phyloP scores from a whole-genome alignment of 35 echinoderm and acorn worm species.

The Nesometra sesokonis region DNA sequence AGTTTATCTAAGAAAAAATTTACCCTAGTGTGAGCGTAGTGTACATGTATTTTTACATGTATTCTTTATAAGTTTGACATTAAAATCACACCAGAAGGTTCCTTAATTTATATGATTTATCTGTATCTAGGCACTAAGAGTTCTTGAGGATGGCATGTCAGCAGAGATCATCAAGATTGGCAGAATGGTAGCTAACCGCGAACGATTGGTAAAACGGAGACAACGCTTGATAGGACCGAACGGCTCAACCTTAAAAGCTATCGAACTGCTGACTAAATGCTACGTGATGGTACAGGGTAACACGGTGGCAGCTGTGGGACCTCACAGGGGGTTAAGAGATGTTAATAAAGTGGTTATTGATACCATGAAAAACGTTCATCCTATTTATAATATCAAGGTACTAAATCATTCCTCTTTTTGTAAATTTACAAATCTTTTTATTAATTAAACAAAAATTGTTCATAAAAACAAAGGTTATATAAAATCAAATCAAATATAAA shows the following conservation, averaged over 20 bases:
- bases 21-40: too few relatives aligned
- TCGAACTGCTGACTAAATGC: constrained; percentile 90
- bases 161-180: constrained; percentile 94
- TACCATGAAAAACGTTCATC: constrained; percentile 89
- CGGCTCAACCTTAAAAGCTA: constrained; percentile 92
- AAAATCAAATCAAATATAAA: too few relatives aligned
- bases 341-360: constrained; percentile 75
- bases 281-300: constrained; percentile 97
- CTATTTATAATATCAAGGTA: constrained; percentile 99
- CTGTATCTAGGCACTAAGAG: constrained; percentile 48
- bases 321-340: constrained; percentile 67
- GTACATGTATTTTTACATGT: too few relatives aligned
- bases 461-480: too few relatives aligned
- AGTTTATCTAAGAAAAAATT: too few relatives aligned
- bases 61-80: background rate
- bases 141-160: constrained; percentile 79
- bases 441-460: too few relatives aligned
- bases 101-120: background rate
- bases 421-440: too few relatives aligned
- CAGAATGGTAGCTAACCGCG: constrained; percentile 57
- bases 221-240: constrained; percentile 95
- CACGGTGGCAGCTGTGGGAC: constrained; percentile 81
- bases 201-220: constrained; percentile 78
- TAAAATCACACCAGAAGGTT: background rate
- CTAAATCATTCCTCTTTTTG: background rate